Percentiles rank a stretch among this genome's conserved stretches.
Conservation (phyloP, 2,113 vertebrate species). For the Micromys minutus region DNA sequence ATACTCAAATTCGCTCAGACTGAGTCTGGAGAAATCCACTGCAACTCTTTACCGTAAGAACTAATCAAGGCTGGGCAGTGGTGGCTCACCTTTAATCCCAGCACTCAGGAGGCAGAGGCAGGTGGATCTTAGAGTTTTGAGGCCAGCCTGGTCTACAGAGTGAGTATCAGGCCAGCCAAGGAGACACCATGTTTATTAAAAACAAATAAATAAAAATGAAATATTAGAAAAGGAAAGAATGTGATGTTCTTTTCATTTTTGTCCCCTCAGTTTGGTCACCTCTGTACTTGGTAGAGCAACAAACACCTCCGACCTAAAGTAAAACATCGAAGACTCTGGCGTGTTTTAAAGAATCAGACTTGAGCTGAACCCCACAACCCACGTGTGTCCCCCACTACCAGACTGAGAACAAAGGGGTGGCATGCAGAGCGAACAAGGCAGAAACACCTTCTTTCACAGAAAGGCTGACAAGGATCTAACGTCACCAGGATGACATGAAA, state of each 20-base stretch:
- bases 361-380: conserved; percentile 21
- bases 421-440: conserved; percentile 21
- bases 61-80: neutral
- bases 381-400: neutral
- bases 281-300: conserved; percentile 16
- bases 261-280: conserved; percentile 18
- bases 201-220: neutral
- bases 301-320: conserved; percentile 13
- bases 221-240: neutral
- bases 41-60: neutral
- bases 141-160: neutral
- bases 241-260: neutral
- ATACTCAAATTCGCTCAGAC: conserved; percentile 35
- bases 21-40: neutral
- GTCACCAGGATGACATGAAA: conserved; percentile 67
- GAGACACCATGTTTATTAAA: neutral
- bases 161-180: neutral
- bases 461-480: conserved; percentile 59
- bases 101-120: neutral
- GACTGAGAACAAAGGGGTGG: conserved; percentile 39
- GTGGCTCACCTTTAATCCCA: neutral
- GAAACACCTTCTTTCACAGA: conserved; percentile 41
- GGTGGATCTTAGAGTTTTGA: neutral
- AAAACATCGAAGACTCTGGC: neutral
- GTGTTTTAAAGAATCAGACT: neutral